A percentile compares a stretch with the other conserved stretches of the same genome.
Conservation (phyloP, 2,888 invertebrate genomes). For the Pheosia gnoma region DNA sequence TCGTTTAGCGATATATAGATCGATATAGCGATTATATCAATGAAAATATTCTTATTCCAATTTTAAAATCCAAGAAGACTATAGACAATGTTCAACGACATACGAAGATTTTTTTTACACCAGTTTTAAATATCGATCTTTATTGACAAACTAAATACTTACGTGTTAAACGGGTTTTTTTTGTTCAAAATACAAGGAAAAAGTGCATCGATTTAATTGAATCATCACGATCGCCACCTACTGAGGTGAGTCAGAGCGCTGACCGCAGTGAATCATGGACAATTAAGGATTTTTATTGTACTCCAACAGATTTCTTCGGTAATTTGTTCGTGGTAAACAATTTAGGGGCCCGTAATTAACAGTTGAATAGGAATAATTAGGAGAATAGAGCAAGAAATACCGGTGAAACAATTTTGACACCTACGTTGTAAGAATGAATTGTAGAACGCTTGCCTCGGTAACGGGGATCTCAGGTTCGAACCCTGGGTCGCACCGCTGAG, state of each 20-base stretch:
- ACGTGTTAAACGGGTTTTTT: neutral
- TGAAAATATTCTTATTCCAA: neutral
- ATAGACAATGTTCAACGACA: neutral
- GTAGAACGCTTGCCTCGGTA: too few relatives aligned
- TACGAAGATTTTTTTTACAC: neutral
- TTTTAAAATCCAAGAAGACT: neutral
- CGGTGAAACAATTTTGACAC: too few relatives aligned
- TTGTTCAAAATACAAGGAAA: constrained; percentile 12
- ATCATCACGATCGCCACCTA: constrained; percentile 33
- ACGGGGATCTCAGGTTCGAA: too few relatives aligned
- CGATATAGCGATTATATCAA: too few relatives aligned
- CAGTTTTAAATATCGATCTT: constrained; percentile 3
- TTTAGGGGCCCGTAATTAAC: constrained; percentile 13
- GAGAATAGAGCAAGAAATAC: neutral
- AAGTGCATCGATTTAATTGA: constrained; percentile 37
- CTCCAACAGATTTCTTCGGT: constrained; percentile 32
- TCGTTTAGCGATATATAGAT: too few relatives aligned
- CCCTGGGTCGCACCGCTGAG: too few relatives aligned
- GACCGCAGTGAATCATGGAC: constrained; percentile 37
- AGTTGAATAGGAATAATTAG: neutral
- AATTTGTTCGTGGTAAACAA: constrained; percentile 19
- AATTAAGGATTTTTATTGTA: constrained; percentile 37
- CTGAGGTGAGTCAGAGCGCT: constrained; percentile 27
- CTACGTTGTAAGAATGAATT: too few relatives aligned
- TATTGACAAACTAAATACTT: neutral